Conservation (phyloP, 2,113 vertebrate species). For the Calyptomena viridis region DNA sequence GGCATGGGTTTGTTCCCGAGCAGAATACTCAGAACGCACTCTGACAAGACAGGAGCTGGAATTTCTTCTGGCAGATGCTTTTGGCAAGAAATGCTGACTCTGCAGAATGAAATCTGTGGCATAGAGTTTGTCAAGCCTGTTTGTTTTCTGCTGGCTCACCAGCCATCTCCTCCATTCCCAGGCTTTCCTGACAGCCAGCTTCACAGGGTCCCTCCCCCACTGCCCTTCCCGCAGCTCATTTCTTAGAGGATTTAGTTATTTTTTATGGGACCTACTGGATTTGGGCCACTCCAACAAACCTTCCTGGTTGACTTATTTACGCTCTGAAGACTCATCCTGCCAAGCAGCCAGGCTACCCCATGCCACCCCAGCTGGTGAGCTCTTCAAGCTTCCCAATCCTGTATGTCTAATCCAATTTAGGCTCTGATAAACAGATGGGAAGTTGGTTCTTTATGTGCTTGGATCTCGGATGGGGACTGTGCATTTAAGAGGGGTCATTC, state of each 20-base stretch:
- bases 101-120: slow-evolving; percentile 12
- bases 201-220: not conserved
- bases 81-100: slow-evolving; percentile 16
- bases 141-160: not conserved
- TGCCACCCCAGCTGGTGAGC: not conserved
- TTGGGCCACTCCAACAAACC: not conserved
- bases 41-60: not conserved
- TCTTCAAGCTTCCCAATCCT: not conserved
- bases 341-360: not conserved
- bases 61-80: slow-evolving; percentile 29
- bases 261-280: not conserved
- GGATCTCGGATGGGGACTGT: not conserved
- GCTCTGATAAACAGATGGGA: not conserved
- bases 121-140: slow-evolving; percentile 13
- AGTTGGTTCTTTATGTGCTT: not conserved
- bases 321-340: not conserved
- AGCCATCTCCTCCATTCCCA: not conserved
- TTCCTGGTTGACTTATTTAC: not conserved
- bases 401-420: not conserved
- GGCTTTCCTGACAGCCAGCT: not conserved
- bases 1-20: not conserved
- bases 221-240: not conserved
- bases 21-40: not conserved
- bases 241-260: not conserved
- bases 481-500: not conserved